Evolutionary conservation across 2,888 invertebrate genomes (phyloP).

Genomic region (Sphaerophoria taeniata): DNA sequence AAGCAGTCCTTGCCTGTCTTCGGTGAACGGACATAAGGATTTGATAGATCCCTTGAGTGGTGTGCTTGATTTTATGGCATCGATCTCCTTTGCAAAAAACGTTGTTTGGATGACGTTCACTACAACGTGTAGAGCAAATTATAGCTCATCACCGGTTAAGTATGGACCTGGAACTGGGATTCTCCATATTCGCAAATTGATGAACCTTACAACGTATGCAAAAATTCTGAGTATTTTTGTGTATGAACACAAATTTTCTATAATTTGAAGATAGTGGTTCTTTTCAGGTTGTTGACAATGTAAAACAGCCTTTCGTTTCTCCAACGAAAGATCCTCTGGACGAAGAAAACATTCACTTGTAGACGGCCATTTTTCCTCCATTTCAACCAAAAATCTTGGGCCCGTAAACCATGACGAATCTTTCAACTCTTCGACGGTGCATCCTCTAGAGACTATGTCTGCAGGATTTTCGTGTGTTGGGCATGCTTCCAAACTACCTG

Average conservation of each 20-base stretch:
- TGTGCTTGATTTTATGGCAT: neutral
- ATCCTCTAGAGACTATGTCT: slow-evolving; percentile 85
- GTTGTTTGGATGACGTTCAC: neutral
- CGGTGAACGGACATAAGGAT: neutral
- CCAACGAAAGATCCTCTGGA: slow-evolving; percentile 58
- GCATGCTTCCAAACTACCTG: slow-evolving; percentile 47
- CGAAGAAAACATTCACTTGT: slow-evolving; percentile 11
- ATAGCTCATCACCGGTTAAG: neutral
- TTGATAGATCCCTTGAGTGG: neutral
- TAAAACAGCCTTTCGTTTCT: slow-evolving; percentile 14
- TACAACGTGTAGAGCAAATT: neutral
- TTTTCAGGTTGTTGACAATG: too few species aligned
- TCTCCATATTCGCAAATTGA: neutral
- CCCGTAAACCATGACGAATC: slow-evolving; percentile 41
- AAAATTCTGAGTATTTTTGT: slow-evolving; percentile 6
- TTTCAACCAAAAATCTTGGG: neutral
- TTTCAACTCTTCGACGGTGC: slow-evolving; percentile 23
- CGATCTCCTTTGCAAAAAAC: neutral
- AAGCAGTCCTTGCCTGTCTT: neutral
- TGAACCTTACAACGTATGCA: neutral
- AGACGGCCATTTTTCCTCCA: slow-evolving; percentile 15
- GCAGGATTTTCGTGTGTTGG: slow-evolving; percentile 78
- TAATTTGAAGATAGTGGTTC: neutral
- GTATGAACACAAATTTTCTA: neutral
- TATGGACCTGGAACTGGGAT: neutral